phyloP scores from a whole-genome alignment of 2,888 invertebrate genomes.

The Lithophane leautieri region DNA sequence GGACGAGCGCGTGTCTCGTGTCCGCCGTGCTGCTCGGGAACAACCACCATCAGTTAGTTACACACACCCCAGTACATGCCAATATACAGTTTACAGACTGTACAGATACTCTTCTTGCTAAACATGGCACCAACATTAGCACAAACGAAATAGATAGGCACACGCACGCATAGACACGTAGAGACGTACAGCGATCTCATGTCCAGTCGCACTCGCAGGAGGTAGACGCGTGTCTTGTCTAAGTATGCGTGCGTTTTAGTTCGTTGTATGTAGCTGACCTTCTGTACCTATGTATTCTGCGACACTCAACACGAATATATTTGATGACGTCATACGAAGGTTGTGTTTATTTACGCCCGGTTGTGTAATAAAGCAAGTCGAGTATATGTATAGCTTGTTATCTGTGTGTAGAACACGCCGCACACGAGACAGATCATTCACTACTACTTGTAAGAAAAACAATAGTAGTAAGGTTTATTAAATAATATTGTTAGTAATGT shows the following conservation, averaged over 20 bases:
- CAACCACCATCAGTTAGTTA: conserved; percentile 79
- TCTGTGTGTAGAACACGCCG: conserved; percentile 31
- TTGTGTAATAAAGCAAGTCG: not conserved
- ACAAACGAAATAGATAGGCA: not conserved
- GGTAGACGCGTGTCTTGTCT: no score
- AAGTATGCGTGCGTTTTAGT: not conserved
- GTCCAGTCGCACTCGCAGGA: not conserved
- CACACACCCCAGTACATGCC: conserved; percentile 63
- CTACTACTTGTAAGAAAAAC: not conserved
- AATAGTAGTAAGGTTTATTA: not conserved
- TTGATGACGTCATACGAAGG: no score
- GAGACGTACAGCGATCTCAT: no score
- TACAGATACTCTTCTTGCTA: conserved; percentile 13
- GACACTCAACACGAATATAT: not conserved
- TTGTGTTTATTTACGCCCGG: not conserved
- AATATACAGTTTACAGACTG: conserved; percentile 19
- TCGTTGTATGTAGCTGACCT: not conserved
- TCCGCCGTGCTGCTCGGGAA: conserved; percentile 87
- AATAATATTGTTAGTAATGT: conserved; percentile 22
- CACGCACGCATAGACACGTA: no score
- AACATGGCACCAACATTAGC: not conserved
- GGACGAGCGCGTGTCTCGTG: conserved; percentile 97
- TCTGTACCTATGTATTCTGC: conserved; percentile 11
- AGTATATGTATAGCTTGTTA: conserved; percentile 19
- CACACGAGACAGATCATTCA: conserved; percentile 31